A percentile compares a stretch with the other conserved stretches of the same genome.
These are phyloP conservation scores for Porites australiensis DNA, from an alignment of 64 coral and sea anemone genomes.

Conservation along the genomic window DNA sequence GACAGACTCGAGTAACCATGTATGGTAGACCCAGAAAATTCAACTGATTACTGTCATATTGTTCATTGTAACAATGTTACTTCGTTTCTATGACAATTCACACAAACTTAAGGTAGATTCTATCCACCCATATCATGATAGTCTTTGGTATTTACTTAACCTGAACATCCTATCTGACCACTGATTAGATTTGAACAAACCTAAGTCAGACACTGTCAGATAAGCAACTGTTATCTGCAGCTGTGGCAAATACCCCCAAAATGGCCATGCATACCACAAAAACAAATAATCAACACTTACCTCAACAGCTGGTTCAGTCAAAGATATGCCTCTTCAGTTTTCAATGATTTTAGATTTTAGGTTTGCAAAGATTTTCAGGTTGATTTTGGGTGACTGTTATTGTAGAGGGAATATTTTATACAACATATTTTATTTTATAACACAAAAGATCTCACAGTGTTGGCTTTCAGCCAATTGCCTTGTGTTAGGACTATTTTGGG, in stretches of 20 bases:
- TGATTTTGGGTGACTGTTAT: conserved; percentile 4
- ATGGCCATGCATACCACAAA: background rate
- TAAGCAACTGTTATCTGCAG: no score
- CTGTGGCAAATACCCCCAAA: background rate
- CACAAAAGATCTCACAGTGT: background rate
- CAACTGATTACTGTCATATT: no score
- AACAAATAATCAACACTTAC: conserved; percentile 18
- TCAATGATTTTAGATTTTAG: conserved; percentile 8
- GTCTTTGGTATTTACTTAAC: no score
- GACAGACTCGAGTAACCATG: no score
- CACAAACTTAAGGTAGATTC: no score
- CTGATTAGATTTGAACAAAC: no score
- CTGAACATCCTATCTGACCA: no score
- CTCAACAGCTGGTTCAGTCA: background rate
- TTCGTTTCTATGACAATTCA: no score
- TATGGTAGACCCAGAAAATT: no score
- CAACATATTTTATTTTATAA: background rate
- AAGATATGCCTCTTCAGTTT: background rate
- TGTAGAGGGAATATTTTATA: conserved; percentile 30
- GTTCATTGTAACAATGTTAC: no score
- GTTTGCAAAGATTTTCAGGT: background rate
- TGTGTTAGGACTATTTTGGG: background rate
- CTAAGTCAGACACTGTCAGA: no score
- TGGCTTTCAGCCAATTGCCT: background rate
- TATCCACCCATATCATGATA: no score